Base-by-base conservation (phyloP, 2,797 vertebrate genomes). In the Gouania willdenowi region DNA sequence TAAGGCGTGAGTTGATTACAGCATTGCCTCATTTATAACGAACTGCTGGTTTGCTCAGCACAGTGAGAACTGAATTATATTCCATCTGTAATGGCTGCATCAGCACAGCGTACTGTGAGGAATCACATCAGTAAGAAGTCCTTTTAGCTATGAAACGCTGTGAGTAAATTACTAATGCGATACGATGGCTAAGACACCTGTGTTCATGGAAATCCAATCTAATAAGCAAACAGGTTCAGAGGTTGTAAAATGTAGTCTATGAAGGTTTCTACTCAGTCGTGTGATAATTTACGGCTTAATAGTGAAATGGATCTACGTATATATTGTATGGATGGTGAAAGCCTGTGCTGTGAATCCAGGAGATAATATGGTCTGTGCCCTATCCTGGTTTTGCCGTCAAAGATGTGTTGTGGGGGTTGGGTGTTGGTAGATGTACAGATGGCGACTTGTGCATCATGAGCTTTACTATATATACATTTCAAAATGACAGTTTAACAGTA, bases 21-120 rank as follows among this genome's bases (percentile, higher is more conserved):
- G n/a, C n/a, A n/a, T n/a, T n/a, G n/a, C n/a, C n/a, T n/a, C n/a
- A n/a, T n/a, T n/a, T n/a, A n/a, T n/a, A n/a, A n/a, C n/a, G n/a
- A n/a, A n/a, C n/a, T n/a, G n/a, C n/a, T n/a, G n/a, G n/a, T n/a
- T n/a, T n/a, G n/a, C 45, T 27, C 5, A 27, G 7, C 31, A 4
- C 32, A 26, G 17, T 6, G n/a, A 36, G 5, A 41, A 27, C 1
- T 21, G n/a, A 15, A 6, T 27, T 34, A 27, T 23, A 35, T 26
- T 41, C 38, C 19, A 28, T 18, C 32, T 57, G 50, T n/a, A n/a
- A 61, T 28, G 26, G 14, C 33, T 27, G 5, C 41, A 48, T 60
- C 41, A 13, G 8, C 22, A 22, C 24, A 30, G n/a, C n/a, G n/a
- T n/a, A n/a, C n/a, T n/a, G n/a, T n/a, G n/a, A n/a, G n/a, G n/a